Evolutionary conservation across 2,797 vertebrate species (phyloP).

Genomic region (Sparidentex hasta): DNA sequence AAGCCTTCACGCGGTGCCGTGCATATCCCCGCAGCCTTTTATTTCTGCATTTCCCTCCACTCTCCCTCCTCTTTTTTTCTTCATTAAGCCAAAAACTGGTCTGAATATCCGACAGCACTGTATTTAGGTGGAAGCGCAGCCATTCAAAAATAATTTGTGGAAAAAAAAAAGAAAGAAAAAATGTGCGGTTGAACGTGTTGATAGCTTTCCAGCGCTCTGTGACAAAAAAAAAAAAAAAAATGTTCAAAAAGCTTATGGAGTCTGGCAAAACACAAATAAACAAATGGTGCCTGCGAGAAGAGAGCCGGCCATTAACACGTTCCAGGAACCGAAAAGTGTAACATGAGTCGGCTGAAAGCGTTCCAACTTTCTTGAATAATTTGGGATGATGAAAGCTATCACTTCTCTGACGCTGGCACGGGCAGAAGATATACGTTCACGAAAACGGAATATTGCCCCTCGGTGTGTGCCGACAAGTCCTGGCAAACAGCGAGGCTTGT

Average conservation of each 20-base stretch:
- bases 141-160: slow-evolving; percentile 10
- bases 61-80: background rate
- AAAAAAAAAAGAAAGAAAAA: slow-evolving; percentile 20
- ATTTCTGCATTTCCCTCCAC: slow-evolving; percentile 20
- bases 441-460: slow-evolving; percentile 47
- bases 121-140: slow-evolving; percentile 44
- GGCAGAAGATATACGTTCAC: slow-evolving; percentile 48
- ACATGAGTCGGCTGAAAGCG: slow-evolving; percentile 52
- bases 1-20: slow-evolving; percentile 1
- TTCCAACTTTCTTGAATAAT: slow-evolving; percentile 57
- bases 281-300: slow-evolving; percentile 49
- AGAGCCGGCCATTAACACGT: slow-evolving; percentile 35
- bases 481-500: slow-evolving; percentile 52
- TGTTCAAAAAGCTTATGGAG: slow-evolving; percentile 59
- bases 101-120: slow-evolving; percentile 37
- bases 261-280: slow-evolving; percentile 50
- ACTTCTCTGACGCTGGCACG: slow-evolving; percentile 57
- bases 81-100: slow-evolving; percentile 3
- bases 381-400: slow-evolving; percentile 57
- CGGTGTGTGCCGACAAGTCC: slow-evolving; percentile 54
- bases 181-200: slow-evolving; percentile 48
- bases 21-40: slow-evolving; percentile 19
- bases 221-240: slow-evolving; percentile 28
- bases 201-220: slow-evolving; percentile 47
- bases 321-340: slow-evolving; percentile 46